Conservation (phyloP, 2,888 invertebrate genomes). For the Protophormia terraenovae region DNA sequence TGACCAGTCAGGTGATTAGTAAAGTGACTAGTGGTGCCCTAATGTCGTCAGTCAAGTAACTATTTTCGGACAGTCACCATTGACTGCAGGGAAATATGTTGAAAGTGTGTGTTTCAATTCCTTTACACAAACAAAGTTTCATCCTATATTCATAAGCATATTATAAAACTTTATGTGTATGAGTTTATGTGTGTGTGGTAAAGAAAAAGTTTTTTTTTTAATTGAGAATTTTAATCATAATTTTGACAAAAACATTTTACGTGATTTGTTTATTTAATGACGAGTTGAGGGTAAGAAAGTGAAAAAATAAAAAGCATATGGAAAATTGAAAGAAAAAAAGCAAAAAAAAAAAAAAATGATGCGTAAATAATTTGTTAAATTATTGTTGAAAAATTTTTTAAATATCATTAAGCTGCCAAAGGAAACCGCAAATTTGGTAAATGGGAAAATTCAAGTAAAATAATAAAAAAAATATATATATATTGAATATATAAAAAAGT, state of each 20-base stretch:
- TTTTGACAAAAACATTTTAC: constrained; percentile 7
- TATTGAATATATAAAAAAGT: too few species aligned
- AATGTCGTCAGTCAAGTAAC: too few species aligned
- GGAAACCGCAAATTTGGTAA: background rate
- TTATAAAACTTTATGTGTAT: background rate
- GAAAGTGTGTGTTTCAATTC: too few species aligned
- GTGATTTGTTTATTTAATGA: constrained; percentile 18
- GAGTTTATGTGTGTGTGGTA: background rate
- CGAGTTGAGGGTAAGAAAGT: background rate
- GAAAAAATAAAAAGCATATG: background rate
- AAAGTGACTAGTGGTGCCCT: too few species aligned
- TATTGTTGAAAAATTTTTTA: background rate
- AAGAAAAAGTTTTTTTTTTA: background rate
- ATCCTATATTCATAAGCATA: background rate
- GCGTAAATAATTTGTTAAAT: background rate
- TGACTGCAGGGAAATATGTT: too few species aligned
- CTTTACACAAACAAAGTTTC: too few species aligned
- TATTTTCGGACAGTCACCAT: too few species aligned
- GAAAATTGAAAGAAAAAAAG: background rate
- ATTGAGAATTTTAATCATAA: constrained; percentile 6
- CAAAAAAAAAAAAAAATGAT: background rate
- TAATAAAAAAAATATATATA: background rate
- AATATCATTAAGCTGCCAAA: background rate
- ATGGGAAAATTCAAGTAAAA: too few species aligned
- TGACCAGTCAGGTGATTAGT: too few species aligned